These are phyloP conservation scores for Flabesymbios commensalis DNA, from an alignment of 2,888 invertebrate genomes.

Conservation along the genomic window DNA sequence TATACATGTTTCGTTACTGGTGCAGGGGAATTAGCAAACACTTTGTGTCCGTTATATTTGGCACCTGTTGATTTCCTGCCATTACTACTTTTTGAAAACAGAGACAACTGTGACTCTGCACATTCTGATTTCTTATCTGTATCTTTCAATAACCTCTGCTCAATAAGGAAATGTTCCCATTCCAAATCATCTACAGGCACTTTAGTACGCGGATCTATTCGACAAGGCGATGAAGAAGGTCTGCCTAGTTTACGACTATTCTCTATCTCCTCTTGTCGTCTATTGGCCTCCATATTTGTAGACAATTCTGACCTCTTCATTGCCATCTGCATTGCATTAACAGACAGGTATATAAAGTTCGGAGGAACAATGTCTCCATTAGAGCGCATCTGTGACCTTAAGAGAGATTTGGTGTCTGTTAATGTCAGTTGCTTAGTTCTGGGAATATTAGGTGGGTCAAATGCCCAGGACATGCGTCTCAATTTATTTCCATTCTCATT, in stretches of 20 bases:
- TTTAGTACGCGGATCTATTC: slow-evolving; percentile 54
- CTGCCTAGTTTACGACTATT: slow-evolving; percentile 24
- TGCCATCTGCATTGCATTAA: slow-evolving; percentile 50
- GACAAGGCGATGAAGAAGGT: slow-evolving; percentile 54
- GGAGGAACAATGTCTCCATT: slow-evolving; percentile 52
- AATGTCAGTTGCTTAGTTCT: slow-evolving; percentile 46
- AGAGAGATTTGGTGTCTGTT: slow-evolving; percentile 54
- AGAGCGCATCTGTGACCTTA: slow-evolving; percentile 56
- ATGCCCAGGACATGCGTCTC: slow-evolving; percentile 58
- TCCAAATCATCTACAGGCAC: slow-evolving; percentile 46
- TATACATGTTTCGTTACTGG: too few species aligned
- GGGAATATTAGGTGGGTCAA: slow-evolving; percentile 49
- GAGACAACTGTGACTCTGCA: slow-evolving; percentile 10
- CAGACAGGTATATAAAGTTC: slow-evolving; percentile 57
- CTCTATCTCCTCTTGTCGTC: slow-evolving; percentile 12
- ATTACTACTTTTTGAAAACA: background rate
- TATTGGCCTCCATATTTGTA: slow-evolving; percentile 43
- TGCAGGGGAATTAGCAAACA: too few species aligned
- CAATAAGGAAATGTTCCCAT: slow-evolving; percentile 33
- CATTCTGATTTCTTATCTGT: slow-evolving; percentile 14
- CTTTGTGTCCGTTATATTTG: slow-evolving; percentile 1
- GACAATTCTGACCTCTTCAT: slow-evolving; percentile 45
- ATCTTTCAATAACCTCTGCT: background rate
- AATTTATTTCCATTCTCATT: slow-evolving; percentile 22
- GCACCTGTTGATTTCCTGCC: background rate